Percentiles rank a stretch among this genome's conserved stretches.
phyloP scores from a whole-genome alignment of 1,140 invertebrate genomes.

The Drosophila funebris region DNA sequence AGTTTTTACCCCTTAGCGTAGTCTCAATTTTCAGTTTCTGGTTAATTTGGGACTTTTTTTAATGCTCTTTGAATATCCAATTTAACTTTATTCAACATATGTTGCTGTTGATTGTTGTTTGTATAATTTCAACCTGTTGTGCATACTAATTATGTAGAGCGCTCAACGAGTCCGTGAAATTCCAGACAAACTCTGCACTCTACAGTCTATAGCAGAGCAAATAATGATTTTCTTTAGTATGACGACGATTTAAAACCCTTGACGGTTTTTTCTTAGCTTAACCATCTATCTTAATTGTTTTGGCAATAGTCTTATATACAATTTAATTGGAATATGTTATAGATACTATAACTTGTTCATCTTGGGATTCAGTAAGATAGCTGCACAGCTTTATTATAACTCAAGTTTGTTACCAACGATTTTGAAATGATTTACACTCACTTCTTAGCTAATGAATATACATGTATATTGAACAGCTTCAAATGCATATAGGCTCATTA shows the following conservation, averaged over 20 bases:
- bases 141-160: slow-evolving; percentile 57
- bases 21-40: slow-evolving; percentile 17
- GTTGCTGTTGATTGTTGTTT: slow-evolving; percentile 50
- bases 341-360: too few species aligned
- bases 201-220: too few species aligned
- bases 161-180: background rate
- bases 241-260: background rate
- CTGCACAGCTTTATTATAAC: too few species aligned
- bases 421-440: too few species aligned
- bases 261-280: background rate
- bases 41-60: slow-evolving; percentile 38
- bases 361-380: too few species aligned
- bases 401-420: too few species aligned
- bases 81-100: slow-evolving; percentile 34
- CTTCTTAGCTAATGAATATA: too few species aligned
- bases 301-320: too few species aligned
- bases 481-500: too few species aligned
- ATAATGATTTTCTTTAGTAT: background rate
- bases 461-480: too few species aligned
- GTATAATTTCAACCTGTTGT: slow-evolving; percentile 73
- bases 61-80: slow-evolving; percentile 61
- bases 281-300: background rate
- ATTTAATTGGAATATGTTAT: background rate
- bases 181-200: slow-evolving; percentile 1
- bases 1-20: slow-evolving; percentile 2